Base-by-base conservation (phyloP, 2,113 vertebrate genomes). In the Parus major region DNA sequence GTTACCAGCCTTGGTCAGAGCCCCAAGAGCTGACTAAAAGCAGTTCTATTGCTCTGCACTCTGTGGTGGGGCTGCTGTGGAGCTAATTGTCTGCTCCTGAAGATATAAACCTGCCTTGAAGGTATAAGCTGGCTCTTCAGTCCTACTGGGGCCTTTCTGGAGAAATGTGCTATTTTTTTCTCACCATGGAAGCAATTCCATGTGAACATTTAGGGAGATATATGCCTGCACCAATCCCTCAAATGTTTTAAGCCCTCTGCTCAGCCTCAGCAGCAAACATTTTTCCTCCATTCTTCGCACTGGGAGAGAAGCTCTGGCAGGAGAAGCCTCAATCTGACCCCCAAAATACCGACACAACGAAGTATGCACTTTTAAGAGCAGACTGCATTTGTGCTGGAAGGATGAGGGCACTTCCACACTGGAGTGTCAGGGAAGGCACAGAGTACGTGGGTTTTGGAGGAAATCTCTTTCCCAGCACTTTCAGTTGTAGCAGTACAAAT, bases 321-420 rank as follows among this genome's bases (percentile, higher is more conserved):
- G 31, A 61, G 28, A 49, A 89, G 20, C 17, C 16, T 61, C 60
- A 21, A 1, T 19, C 15, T 33, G 14, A 56, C 6, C 1, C 4
- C 1, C 46, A 27, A 80, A 52, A 19, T 50, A 50, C 18, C 1
- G 1, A 28, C 44, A n/a, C 28, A 72, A 24, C 0, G 0, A 88
- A 88, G n/a, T 0, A 0, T 10, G 39, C 3, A 6, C 10, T 68
- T n/a, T 33, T 11, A 39, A 1, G 3, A 72, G 80, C 35, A 52
- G 44, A 33, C 31, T 0, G 0, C 21, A 35, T 56, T 22, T 8
- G 77, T 28, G 50, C 23, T 73, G 49, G 44, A 0, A 3, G 39
- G 27, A 77, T 18, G 23, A 61, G 24, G 25, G 6, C 35, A 36
- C 7, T 65, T 61, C n/a, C 72, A 52, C 44, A 4, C 1, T 0